Evolutionary conservation across 2,888 invertebrate species (phyloP), one percentile per base, ranked within the genome.

Genomic region (Pammene fasciana): DNA sequence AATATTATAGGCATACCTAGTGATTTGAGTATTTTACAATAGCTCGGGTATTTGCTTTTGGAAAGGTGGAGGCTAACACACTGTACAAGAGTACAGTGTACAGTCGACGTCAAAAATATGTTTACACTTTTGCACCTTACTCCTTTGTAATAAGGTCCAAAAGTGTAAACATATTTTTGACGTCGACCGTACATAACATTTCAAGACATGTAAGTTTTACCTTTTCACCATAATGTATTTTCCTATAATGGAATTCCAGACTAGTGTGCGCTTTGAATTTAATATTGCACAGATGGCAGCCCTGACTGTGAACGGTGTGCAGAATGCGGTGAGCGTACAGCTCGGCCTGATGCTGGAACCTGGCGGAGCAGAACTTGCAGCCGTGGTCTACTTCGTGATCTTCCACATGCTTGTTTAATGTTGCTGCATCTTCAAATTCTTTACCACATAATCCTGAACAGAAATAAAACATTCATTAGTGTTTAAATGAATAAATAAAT

Each of bases 201-300:
- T 38, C 7, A 38, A 38, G 7, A 38, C 7, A 38, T 38, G 38
- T 38, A 9, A 5, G 9, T 38, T 11, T n/a, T 78, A 84, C 87
- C 76, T 82, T 82, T 61, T 75, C 79, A 54, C 79, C 74, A 71
- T 79, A 79, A 72, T 88, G 88, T 5, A 70, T 16, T 60, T 72
- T 81, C 60, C 81, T 79, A 67, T 85, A 88, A 72, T 89, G 89
- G 66, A 75, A 76, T 72, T 89, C 87, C 71, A 89, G 72, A 46
- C 78, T 73, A 0, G 71, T 2, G 5, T 73, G 65, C 11, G 78
- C 67, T 3, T 43, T 64, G 67, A 71, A 82, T 41, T 70, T 71
- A 68, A 79, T 80, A 1, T 65, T 60, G 67, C 89, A 89, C 14
- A 88, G 72, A 54, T 87, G 85, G 68, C 89, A 90, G 7, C 73